phyloP scores from a whole-genome alignment of 2,888 invertebrate species.

The Chrysolina americana region DNA sequence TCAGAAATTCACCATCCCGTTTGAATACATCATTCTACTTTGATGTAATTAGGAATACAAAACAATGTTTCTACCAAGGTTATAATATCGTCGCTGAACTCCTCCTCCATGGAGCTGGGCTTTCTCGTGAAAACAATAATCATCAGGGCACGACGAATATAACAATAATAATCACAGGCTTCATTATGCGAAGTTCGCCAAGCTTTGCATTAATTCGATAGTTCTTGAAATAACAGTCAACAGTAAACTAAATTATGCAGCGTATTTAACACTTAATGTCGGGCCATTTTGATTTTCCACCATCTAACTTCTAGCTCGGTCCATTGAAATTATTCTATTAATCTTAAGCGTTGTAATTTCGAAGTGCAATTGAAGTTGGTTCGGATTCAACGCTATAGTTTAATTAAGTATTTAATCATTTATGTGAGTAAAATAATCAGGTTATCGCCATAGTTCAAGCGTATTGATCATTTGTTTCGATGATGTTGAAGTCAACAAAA shows the following conservation, averaged over 20 bases:
- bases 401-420: constrained; percentile 43
- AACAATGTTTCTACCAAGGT: no score
- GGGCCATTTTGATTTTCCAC: constrained; percentile 40
- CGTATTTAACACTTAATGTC: constrained; percentile 44
- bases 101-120: not conserved
- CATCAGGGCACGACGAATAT: not conserved
- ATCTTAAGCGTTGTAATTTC: constrained; percentile 39
- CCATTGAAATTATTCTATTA: constrained; percentile 39
- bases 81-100: no score
- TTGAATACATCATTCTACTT: no score
- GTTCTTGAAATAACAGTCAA: constrained; percentile 27
- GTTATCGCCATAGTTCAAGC: constrained; percentile 29
- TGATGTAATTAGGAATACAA: no score
- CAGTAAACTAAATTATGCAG: constrained; percentile 37
- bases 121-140: not conserved
- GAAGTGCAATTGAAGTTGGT: constrained; percentile 42
- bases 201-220: constrained; percentile 17
- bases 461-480: constrained; percentile 26
- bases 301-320: constrained; percentile 38
- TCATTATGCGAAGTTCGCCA: constrained; percentile 19
- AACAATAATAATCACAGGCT: constrained; percentile 23
- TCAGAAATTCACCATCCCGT: no score
- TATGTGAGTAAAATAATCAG: constrained; percentile 36
- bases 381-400: constrained; percentile 40
- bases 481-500: not conserved